Conservation (phyloP, 2,888 invertebrate species). For the Netelia inedita region DNA sequence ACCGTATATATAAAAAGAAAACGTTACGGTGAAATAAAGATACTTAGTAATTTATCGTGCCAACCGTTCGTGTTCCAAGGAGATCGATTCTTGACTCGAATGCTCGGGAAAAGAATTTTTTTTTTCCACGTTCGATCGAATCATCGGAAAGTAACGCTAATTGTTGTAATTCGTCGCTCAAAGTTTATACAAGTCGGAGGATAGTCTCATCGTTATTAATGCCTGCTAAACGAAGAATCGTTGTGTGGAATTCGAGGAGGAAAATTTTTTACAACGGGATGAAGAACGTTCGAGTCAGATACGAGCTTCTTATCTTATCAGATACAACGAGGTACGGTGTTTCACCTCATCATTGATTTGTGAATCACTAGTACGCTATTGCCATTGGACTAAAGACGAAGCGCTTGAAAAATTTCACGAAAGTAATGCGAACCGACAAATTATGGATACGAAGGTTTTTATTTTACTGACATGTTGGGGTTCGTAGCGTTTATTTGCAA, state of each 20-base stretch:
- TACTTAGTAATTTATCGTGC: conserved; percentile 1
- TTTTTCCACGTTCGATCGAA: too few species aligned
- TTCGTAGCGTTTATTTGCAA: conserved; percentile 43
- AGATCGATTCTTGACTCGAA: too few species aligned
- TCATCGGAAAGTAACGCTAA: too few species aligned
- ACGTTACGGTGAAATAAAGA: neutral
- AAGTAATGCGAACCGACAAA: conserved; percentile 48
- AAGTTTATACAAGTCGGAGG: too few species aligned
- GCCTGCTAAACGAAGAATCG: neutral
- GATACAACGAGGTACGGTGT: conserved; percentile 46
- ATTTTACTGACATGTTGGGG: conserved; percentile 54
- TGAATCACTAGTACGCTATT: conserved; percentile 48
- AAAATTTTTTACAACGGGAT: neutral
- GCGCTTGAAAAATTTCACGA: conserved; percentile 25
- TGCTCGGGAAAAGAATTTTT: too few species aligned
- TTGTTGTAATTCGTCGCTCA: too few species aligned
- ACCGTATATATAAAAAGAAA: conserved; percentile 87
- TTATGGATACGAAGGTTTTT: conserved; percentile 60
- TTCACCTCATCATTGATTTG: conserved; percentile 48
- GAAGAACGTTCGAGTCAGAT: conserved; percentile 13
- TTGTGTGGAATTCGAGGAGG: conserved; percentile 1
- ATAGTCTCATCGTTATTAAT: too few species aligned
- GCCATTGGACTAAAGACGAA: conserved; percentile 10
- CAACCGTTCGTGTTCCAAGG: too few species aligned
- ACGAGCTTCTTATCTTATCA: conserved; percentile 66